Percentiles rank a stretch among this genome's conserved stretches.
Conservation (phyloP, 2,888 invertebrate genomes). For the Machimus atricapillus region DNA sequence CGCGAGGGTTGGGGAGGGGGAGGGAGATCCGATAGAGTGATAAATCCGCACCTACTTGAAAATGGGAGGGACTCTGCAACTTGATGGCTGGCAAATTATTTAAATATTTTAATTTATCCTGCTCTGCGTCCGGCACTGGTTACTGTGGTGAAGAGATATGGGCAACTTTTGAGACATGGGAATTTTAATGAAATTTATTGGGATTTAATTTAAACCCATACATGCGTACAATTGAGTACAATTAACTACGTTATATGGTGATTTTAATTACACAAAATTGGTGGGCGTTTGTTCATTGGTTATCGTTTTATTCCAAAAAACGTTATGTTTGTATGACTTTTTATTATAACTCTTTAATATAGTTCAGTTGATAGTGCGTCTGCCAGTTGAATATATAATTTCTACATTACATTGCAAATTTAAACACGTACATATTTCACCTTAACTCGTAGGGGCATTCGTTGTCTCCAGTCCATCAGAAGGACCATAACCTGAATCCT, state of each 20-base stretch:
- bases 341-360: no score
- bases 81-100: background rate
- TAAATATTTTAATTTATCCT: background rate
- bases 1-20: background rate
- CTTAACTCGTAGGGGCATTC: background rate
- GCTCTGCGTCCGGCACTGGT: background rate
- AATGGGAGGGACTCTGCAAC: background rate
- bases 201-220: background rate
- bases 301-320: background rate
- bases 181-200: background rate
- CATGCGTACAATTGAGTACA: background rate
- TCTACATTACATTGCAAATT: no score
- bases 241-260: background rate
- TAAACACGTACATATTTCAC: background rate
- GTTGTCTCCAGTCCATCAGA: background rate
- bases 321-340: background rate
- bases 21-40: background rate
- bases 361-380: no score
- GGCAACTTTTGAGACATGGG: background rate
- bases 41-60: background rate
- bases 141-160: background rate
- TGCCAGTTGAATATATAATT: no score
- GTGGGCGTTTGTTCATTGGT: background rate
- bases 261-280: background rate
- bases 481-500: background rate